Percentiles rank a stretch among this genome's conserved stretches.
These are phyloP conservation scores for Vicugna pacos DNA, from an alignment of 2,113 vertebrate genomes.

Conservation along the genomic window DNA sequence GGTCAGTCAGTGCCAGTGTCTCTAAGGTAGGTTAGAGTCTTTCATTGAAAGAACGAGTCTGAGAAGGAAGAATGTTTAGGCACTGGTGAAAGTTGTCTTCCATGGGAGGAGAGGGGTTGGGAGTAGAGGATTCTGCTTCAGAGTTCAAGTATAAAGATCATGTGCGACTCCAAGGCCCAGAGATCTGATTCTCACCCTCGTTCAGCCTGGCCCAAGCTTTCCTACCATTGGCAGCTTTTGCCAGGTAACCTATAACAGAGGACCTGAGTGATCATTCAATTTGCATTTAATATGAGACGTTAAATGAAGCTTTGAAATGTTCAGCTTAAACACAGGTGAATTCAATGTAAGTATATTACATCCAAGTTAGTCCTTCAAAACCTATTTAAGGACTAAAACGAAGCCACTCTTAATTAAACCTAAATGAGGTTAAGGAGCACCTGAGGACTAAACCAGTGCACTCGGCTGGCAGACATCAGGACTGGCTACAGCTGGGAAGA, in stretches of 20 bases:
- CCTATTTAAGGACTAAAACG: constrained; percentile 35
- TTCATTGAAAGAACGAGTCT: not conserved
- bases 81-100: not conserved
- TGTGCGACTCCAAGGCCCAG: too few relatives aligned
- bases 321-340: constrained; percentile 30
- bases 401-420: constrained; percentile 39
- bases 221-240: not conserved
- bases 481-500: not conserved
- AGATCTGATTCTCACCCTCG: not conserved
- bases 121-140: not conserved
- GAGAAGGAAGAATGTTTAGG: not conserved
- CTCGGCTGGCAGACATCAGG: not conserved
- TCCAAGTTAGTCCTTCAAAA: constrained; percentile 46
- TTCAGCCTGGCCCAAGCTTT: not conserved
- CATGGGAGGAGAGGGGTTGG: not conserved
- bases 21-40: not conserved
- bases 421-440: constrained; percentile 15
- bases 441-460: not conserved
- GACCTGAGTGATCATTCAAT: not conserved
- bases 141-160: not conserved
- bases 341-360: constrained; percentile 10
- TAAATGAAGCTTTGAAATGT: not conserved
- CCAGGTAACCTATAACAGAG: constrained; percentile 27
- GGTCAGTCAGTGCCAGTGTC: not conserved
- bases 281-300: not conserved